phyloP scores from a whole-genome alignment of 2,113 vertebrate species.

The Symphodus melops region DNA sequence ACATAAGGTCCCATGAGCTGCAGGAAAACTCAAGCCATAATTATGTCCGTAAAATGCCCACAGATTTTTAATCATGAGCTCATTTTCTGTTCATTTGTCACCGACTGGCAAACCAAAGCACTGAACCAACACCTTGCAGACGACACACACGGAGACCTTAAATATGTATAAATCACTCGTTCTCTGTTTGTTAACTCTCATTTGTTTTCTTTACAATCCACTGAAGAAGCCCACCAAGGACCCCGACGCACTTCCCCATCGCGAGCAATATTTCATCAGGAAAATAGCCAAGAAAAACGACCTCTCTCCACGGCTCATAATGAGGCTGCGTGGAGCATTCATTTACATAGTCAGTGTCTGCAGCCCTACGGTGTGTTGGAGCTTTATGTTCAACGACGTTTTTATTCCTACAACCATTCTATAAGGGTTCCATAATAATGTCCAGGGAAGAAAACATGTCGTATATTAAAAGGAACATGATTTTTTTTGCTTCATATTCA shows the following conservation, averaged over 20 bases:
- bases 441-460: slow-evolving; percentile 71
- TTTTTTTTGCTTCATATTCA: slow-evolving; percentile 75
- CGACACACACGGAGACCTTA: slow-evolving; percentile 33
- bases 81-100: slow-evolving; percentile 67
- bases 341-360: slow-evolving; percentile 80
- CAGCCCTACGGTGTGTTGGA: slow-evolving; percentile 59
- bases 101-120: slow-evolving; percentile 33
- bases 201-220: slow-evolving; percentile 37
- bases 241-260: slow-evolving; percentile 44
- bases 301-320: slow-evolving; percentile 73
- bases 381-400: slow-evolving; percentile 75
- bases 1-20: slow-evolving; percentile 49
- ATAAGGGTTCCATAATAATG: slow-evolving; percentile 74
- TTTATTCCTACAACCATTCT: slow-evolving; percentile 75
- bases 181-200: slow-evolving; percentile 44
- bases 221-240: slow-evolving; percentile 37
- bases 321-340: slow-evolving; percentile 76
- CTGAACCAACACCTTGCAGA: slow-evolving; percentile 44
- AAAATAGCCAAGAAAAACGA: slow-evolving; percentile 78
- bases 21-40: slow-evolving; percentile 55
- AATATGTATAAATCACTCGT: slow-evolving; percentile 47
- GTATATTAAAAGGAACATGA: slow-evolving; percentile 69
- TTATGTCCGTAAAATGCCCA: slow-evolving; percentile 64
- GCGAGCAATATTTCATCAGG: slow-evolving; percentile 68
- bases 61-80: slow-evolving; percentile 54